A percentile compares a stretch with the other conserved stretches of the same genome.
These are phyloP conservation scores for Palythoa grandis DNA, from an alignment of 92 coral and sea anemone genomes.

Conservation along the genomic window DNA sequence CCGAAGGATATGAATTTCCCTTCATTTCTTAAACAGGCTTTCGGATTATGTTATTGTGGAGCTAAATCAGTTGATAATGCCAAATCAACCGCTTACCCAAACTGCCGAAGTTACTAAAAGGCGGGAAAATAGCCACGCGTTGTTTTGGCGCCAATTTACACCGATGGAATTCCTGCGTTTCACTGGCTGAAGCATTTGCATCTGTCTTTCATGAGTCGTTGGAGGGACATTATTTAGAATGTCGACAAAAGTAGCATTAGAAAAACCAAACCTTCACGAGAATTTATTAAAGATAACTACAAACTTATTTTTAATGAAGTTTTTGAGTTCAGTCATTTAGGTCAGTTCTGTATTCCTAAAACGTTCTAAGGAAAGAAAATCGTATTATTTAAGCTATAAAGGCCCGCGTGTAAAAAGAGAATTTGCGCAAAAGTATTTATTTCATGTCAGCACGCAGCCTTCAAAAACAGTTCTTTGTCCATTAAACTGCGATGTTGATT, in stretches of 20 bases:
- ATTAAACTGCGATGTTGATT: not conserved
- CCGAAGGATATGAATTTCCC: not conserved
- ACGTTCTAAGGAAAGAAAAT: no score
- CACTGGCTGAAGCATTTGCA: no score
- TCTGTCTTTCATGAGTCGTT: not conserved
- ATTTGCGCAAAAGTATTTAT: no score
- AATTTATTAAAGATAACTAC: no score
- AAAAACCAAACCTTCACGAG: not conserved
- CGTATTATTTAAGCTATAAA: no score
- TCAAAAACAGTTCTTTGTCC: no score
- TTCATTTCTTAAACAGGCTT: not conserved
- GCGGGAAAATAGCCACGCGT: conserved; percentile 8
- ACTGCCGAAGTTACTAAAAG: not conserved
- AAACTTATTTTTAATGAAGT: no score
- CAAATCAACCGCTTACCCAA: not conserved
- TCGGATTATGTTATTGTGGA: not conserved
- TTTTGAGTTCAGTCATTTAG: no score
- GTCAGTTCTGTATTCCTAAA: no score
- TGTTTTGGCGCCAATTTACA: conserved; percentile 17
- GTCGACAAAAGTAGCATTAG: no score
- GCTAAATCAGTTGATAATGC: not conserved
- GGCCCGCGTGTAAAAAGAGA: no score
- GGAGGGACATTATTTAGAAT: not conserved
- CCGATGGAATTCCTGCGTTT: not conserved
- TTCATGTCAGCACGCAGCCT: no score